Base-by-base conservation (phyloP, 1,140 invertebrate species). In the Brachionus calyciflorus region DNA sequence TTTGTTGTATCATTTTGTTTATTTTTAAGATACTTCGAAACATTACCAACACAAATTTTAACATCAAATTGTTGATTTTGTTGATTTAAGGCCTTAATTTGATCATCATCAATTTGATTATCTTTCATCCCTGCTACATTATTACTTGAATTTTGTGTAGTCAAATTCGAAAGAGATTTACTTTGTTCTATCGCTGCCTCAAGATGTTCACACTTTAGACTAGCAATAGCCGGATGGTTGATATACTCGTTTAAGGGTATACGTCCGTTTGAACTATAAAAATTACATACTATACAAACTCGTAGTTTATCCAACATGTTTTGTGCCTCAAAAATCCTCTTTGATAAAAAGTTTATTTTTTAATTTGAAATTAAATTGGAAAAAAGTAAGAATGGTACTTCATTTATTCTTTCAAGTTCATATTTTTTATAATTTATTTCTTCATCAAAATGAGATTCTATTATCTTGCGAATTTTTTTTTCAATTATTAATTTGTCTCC, bases 1-100 rank as follows among this genome's bases (percentile, higher is more conserved):
- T 55, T 21, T 0, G 26, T 12, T 1, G n/a, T n/a, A n/a, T 48
- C 21, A 65, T 44, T 33, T 19, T 60, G 17, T 48, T 48, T 41
- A 41, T 77, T 53, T 10, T 87, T 89, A 19, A 81, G 81, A 80
- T 80, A 93, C 83, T 91, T 92, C 0, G 92, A 93, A 17, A 92
- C 90, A 85, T 94, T 94, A 0, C 93, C 92, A 81, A 92, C 85
- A 53, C 91, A 85, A 68, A 92, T 82, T 78, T 83, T 81, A 33
- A 82, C 82, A 78, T 83, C 84, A 6, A 81, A 76, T 76, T 81
- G 69, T 24, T 83, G 77, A 83, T 83, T 28, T 81, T 78, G 44
- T 6, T 51, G 65, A 19, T 5, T 10, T 48, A n/a, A 2, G 40
- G 21, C 10, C 9, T 12, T 21, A 1, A 30, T 33, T 21, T 30